These are phyloP conservation scores for Styela clava DNA, from an alignment of 23 tunicate genomes.

Conservation along the genomic window DNA sequence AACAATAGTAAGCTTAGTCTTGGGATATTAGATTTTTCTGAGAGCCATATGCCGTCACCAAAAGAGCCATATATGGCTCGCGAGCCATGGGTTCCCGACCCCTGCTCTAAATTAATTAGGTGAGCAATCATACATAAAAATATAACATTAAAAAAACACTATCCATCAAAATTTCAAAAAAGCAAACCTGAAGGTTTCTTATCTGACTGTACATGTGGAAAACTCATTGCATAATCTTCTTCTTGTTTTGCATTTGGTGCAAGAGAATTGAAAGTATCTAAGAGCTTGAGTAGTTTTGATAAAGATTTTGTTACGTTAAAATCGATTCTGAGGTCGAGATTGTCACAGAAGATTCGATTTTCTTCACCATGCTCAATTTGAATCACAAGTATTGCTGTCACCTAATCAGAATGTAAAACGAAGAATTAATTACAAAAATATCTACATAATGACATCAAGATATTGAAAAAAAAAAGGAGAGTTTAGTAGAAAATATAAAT, in stretches of 20 bases:
- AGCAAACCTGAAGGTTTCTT: background rate
- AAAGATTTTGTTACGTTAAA: background rate
- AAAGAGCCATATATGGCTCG: too few species aligned
- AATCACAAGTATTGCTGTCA: constrained; percentile 4
- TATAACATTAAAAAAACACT: too few species aligned
- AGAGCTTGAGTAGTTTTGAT: background rate
- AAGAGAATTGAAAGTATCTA: constrained; percentile 8
- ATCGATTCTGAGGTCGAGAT: background rate
- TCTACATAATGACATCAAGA: too few species aligned
- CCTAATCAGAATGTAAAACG: background rate
- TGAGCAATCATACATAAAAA: too few species aligned
- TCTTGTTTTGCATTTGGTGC: constrained; percentile 10
- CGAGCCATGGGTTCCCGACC: too few species aligned
- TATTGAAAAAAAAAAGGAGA: too few species aligned
- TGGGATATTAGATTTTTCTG: too few species aligned
- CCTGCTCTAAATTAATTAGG: too few species aligned
- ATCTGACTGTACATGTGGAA: background rate
- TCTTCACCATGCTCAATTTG: constrained; percentile 13
- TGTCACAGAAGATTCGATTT: background rate
- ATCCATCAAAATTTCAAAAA: too few species aligned
- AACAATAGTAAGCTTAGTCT: too few species aligned
- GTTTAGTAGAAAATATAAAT: too few species aligned
- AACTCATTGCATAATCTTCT: constrained; percentile 14
- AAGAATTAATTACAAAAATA: background rate
- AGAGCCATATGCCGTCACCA: too few species aligned